These are phyloP conservation scores for Aethes cnicana DNA, from an alignment of 2,888 invertebrate genomes.

Conservation along the genomic window DNA sequence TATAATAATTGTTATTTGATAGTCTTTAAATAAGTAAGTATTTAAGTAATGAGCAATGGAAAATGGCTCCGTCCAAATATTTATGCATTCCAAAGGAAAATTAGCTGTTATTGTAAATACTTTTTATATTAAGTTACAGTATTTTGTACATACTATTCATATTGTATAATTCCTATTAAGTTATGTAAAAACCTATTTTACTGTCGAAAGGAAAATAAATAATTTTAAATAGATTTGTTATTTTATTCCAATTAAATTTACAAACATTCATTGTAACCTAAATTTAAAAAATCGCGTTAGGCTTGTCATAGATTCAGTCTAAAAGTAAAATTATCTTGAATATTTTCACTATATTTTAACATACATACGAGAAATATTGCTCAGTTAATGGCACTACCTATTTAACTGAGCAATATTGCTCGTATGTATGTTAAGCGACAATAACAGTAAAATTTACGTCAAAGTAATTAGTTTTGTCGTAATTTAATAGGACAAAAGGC, in stretches of 20 bases:
- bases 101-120: conserved; percentile 35
- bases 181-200: conserved; percentile 12
- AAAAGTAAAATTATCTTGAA: no score
- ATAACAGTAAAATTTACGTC: no score
- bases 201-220: conserved; percentile 15
- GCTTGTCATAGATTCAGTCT: no score
- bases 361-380: no score
- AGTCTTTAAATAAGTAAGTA: conserved; percentile 34
- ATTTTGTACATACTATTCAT: conserved; percentile 28
- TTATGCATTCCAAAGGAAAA: conserved; percentile 78
- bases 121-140: conserved; percentile 9
- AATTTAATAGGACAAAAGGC: no score
- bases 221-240: not conserved
- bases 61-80: conserved; percentile 73
- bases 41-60: conserved; percentile 40
- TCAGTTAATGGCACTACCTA: no score
- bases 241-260: not conserved
- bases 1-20: conserved; percentile 33
- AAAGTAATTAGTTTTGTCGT: no score
- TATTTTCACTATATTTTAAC: no score
- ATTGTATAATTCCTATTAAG: conserved; percentile 10
- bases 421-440: no score
- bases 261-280: no score
- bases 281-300: no score
- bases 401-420: no score